Evolutionary conservation across 2,888 invertebrate species (phyloP).

Genomic region (Herminia tarsipennalis): DNA sequence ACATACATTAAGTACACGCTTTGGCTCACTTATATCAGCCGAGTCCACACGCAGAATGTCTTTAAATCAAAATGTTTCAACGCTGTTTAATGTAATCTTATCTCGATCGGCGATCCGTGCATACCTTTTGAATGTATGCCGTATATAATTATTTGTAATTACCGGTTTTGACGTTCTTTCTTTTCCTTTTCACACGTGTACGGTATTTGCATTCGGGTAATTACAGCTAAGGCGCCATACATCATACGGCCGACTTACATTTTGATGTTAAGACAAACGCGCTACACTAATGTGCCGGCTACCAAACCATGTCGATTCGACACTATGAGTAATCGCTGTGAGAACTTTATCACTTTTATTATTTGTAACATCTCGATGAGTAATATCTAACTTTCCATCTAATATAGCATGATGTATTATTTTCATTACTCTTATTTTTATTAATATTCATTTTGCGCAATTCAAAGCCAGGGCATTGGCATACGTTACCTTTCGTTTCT

Average conservation of each 20-base stretch:
- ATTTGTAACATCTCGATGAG: constrained; percentile 75
- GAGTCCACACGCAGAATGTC: constrained; percentile 76
- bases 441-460: constrained; percentile 83
- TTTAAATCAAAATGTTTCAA: constrained; percentile 85
- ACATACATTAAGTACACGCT: constrained; percentile 81
- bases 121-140: constrained; percentile 79
- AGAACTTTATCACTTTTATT: constrained; percentile 78
- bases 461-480: constrained; percentile 97
- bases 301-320: constrained; percentile 74
- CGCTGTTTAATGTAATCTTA: constrained; percentile 82
- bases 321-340: constrained; percentile 76
- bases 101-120: constrained; percentile 79
- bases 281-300: constrained; percentile 65
- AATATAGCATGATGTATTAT: constrained; percentile 84
- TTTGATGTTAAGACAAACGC: constrained; percentile 80
- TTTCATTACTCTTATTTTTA: constrained; percentile 79
- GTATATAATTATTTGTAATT: constrained; percentile 83
- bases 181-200: constrained; percentile 83
- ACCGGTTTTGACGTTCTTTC: constrained; percentile 80
- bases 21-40: constrained; percentile 66
- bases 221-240: constrained; percentile 78
- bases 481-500: constrained; percentile 85
- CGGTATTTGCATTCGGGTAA: constrained; percentile 83
- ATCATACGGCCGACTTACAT: constrained; percentile 75
- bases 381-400: constrained; percentile 81